Conservation (phyloP, 2,113 vertebrate species). For the Rhipidura dahli region DNA sequence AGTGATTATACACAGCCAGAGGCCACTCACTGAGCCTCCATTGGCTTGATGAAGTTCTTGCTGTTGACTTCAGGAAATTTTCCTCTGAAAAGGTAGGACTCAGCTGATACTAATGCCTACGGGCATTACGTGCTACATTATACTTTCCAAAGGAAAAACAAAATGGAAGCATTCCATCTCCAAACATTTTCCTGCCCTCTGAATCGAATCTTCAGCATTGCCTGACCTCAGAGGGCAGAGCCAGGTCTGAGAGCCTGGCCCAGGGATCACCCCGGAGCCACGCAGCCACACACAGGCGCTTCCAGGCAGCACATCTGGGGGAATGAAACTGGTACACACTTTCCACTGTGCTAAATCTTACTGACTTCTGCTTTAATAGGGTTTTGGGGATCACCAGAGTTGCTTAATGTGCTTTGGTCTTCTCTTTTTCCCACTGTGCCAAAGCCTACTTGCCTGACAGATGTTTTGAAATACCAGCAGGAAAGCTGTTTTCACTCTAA, state of each 20-base stretch:
- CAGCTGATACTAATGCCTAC: not conserved
- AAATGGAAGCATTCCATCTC: not conserved
- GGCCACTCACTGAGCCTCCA: not conserved
- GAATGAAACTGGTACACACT: not conserved
- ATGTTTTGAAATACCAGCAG: not conserved
- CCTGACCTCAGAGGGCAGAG: not conserved
- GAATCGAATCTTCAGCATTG: not conserved
- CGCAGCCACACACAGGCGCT: not conserved
- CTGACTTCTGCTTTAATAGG: not conserved
- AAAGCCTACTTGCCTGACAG: not conserved
- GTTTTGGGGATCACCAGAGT: not conserved
- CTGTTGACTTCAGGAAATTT: not conserved
- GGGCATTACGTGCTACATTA: fast-evolving
- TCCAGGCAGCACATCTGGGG: fast-evolving
- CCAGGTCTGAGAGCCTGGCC: not conserved
- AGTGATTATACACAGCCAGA: not conserved
- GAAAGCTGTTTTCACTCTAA: not conserved
- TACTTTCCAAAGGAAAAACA: not conserved
- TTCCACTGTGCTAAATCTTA: not conserved
- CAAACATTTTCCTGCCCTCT: not conserved
- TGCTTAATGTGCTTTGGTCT: not conserved
- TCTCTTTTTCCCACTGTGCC: not conserved
- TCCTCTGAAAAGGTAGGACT: not conserved
- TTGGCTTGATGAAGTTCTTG: not conserved
- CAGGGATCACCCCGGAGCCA: fast-evolving